Evolutionary conservation across 2,888 invertebrate species (phyloP), one percentile per base, ranked within the genome.

Genomic region (Furcula furcula): DNA sequence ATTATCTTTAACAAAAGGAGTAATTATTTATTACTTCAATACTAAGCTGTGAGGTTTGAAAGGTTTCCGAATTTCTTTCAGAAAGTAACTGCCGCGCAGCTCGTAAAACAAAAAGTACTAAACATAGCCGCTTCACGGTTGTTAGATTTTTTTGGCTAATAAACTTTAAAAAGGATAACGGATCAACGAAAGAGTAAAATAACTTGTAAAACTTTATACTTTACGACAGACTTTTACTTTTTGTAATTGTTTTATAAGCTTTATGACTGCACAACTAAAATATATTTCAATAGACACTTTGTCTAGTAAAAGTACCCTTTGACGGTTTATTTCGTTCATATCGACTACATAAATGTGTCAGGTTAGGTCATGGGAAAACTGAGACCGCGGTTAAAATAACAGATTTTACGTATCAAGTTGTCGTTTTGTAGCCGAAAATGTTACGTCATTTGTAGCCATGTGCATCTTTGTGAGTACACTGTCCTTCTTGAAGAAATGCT

Each of bases 181-280:
- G 63, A 34, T 34, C 31, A 20, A 43, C 44, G 31, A 44, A 55
- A 53, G 35, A 47, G 35, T 51, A 49, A n/a, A n/a, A 34, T 49
- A 33, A 35, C 20, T 42, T 47, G 29, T 39, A 35, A 42, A 47
- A 47, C 46, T 45, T 40, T 32, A 29, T 36, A 34, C 34, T 60
- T 65, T 51, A 64, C 55, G 53, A 47, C 29, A 32, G 25, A 61
- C 68, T 71, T 63, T 71, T 63, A 62, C 67, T 65, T 63, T 51
- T 66, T 51, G 27, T 25, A n/a, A 3, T 57, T 52, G 33, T 46
- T 48, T 61, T 48, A 51, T 49, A 31, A 37, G 31, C 13, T 20
- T 43, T 10, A 36, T 26, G 36, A 20, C 20, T 14, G 21, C 18
- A 15, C 29, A 28, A 38, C 34, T 32, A 35, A 40, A 44, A 38